Conservation (phyloP, 2,113 vertebrate species). For the Lota lota region DNA sequence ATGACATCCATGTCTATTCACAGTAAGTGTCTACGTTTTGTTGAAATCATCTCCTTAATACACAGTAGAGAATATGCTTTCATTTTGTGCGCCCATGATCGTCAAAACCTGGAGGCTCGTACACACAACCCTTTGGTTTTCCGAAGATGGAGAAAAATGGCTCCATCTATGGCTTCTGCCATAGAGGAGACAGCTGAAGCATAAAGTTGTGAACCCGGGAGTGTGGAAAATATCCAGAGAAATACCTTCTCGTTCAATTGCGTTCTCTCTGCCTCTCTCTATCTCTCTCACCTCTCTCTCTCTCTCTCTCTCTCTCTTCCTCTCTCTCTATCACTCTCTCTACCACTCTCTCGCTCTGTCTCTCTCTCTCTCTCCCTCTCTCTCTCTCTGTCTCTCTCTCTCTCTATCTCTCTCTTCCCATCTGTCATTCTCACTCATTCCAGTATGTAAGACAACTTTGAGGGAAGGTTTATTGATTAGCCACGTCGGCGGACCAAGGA, state of each 20-base stretch:
- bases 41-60: too few species aligned
- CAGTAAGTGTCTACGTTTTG: too few species aligned
- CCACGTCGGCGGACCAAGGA: too few species aligned
- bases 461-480: constrained; percentile 28
- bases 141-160: constrained; percentile 10
- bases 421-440: neutral
- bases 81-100: too few species aligned
- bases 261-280: neutral
- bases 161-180: neutral
- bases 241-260: too few species aligned
- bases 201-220: constrained; percentile 34
- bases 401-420: constrained; percentile 3
- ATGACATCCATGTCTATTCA: too few species aligned
- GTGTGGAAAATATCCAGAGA: constrained; percentile 21
- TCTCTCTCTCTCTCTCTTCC: neutral
- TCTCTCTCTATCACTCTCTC: neutral
- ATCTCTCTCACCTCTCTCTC: constrained; percentile 7
- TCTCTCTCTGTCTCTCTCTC: too few species aligned
- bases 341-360: too few species aligned
- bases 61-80: too few species aligned
- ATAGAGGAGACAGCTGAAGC: constrained; percentile 32
- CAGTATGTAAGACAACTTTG: constrained; percentile 38
- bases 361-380: neutral
- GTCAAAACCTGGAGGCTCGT: too few species aligned
- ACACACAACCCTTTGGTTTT: constrained; percentile 16